Conservation (phyloP, 2,113 vertebrate species). For the Anhinga anhinga region DNA sequence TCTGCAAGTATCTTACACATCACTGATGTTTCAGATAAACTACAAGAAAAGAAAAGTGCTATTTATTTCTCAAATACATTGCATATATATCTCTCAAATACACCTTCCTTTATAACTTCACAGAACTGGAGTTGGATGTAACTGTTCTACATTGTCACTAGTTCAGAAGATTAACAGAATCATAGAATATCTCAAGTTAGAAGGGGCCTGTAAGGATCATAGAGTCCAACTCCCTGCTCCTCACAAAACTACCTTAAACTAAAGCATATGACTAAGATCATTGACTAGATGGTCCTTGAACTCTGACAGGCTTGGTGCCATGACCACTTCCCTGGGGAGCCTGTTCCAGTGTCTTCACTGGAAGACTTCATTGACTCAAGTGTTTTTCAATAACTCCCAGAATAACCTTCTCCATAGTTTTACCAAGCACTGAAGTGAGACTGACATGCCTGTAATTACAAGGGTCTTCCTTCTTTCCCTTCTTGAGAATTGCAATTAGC, state of each 20-base stretch:
- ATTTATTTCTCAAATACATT: not conserved
- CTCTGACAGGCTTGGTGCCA: not conserved
- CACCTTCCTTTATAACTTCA: not conserved
- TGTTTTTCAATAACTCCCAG: not conserved
- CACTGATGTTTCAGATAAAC: not conserved
- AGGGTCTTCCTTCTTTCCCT: not conserved
- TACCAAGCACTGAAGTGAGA: not conserved
- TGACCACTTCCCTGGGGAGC: not conserved
- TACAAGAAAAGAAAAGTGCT: accelerated
- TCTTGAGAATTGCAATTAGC: not conserved
- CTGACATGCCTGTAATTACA: not conserved
- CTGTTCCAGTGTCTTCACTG: too few relatives aligned
- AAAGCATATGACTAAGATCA: not conserved
- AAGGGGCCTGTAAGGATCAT: not conserved
- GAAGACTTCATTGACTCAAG: not conserved
- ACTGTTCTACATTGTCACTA: not conserved
- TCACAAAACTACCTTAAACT: not conserved
- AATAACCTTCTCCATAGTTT: not conserved
- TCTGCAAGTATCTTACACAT: not conserved
- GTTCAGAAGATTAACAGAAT: not conserved
- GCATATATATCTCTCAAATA: not conserved
- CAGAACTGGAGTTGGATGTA: not conserved
- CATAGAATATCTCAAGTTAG: not conserved
- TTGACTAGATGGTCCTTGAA: not conserved
- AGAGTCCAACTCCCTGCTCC: not conserved